Evolutionary conservation across 2,113 vertebrate genomes (phyloP), one percentile per base, ranked within the genome.

Genomic region (Montifringilla adamsi): DNA sequence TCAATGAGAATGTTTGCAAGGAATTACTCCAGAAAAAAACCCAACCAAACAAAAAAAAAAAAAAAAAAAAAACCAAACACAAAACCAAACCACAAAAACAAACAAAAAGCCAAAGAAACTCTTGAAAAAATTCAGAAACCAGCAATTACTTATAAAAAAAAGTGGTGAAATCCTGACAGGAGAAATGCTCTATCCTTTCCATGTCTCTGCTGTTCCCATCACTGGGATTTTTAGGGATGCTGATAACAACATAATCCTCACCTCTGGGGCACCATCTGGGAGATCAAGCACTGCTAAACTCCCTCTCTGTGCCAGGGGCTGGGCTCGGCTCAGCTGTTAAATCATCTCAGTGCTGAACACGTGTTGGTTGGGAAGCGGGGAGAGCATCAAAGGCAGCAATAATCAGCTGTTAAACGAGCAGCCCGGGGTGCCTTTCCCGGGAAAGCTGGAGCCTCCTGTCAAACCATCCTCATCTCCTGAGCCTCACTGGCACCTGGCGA

Each of bases 221-320:
- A 0, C 52, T 0, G 1, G 68, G 35, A 21, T 30, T 78, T 74
- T 87, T 66, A 8, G 63, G 67, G 55, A 43, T 91, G 84, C 84
- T 52, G 89, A 69, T 80, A 56, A 66, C 67, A 78, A 49, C 37
- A 6, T 30, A 70, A 91, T 95, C 94, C 87, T 94, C 93, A 82
- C 75, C 92, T 64, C 85, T 52, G 63, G 86, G 92, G 86, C 83
- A 80, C 67, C 89, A 89, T 62, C 90, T 85, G 95, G 84, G 93
- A 95, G 84, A 79, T 92, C 47, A 59, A 39, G 59, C 9, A 0
- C 59, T 39, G 13, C 77, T n/a, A 3, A 70, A 79, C 59, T 86
- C 83, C 78, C 80, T 84, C 88, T 77, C 55, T 84, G 87, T 77
- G 78, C 95, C 84, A 50, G 92, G 73, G 81, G 85, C 79, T 81